Base-by-base conservation (phyloP, 2,113 vertebrate species). In the Hippopotamus amphibius region DNA sequence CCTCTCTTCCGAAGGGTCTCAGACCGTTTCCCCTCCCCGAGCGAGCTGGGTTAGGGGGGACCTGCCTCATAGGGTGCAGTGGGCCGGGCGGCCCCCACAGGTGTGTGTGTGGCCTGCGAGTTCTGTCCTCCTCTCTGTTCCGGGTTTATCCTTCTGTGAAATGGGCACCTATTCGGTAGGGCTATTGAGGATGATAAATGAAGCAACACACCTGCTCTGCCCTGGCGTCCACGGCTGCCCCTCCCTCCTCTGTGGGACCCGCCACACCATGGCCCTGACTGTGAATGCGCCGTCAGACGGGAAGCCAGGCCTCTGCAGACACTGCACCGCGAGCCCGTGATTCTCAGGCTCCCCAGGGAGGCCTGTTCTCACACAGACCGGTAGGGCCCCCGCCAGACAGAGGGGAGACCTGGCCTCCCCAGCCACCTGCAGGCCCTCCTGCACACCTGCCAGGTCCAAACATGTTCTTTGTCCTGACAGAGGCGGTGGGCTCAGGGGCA, bases 281-380 rank as follows among this genome's bases (percentile, higher is more conserved):
- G 24, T 4, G 1, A 13, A 12, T 1, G 0, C 12, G 55, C n/a
- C 0, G 0, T 55, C 43, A 12, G 11, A 6, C 14, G 53, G 57
- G 57, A 59, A 19, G 7, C 57, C 57, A 21, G 57, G 57, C 21
- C 57, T 59, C 57, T 22, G 57, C 57, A 59, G 21, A 59, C 57
- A 24, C 19, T 0, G 53, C 57, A 24, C 19, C 1, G 53, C 22
- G 57, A 59, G 57, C 3, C 0, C 8, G 6, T 59, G 57, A 17
- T 17, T 55, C 53, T 55, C 53, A 16, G 53, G 16, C 53, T 55
- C 53, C 53, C 57, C 3, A 19, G 57, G 21, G 21, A 59, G 57
- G 57, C 57, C 57, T 24, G 21, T 24, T 59, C 22, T 59, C 57
- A 59, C 57, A 59, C 57, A 8, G 57, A 59, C 57, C 37, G 37